Conservation (phyloP, 2,113 vertebrate genomes). For the Colaptes auratus region DNA sequence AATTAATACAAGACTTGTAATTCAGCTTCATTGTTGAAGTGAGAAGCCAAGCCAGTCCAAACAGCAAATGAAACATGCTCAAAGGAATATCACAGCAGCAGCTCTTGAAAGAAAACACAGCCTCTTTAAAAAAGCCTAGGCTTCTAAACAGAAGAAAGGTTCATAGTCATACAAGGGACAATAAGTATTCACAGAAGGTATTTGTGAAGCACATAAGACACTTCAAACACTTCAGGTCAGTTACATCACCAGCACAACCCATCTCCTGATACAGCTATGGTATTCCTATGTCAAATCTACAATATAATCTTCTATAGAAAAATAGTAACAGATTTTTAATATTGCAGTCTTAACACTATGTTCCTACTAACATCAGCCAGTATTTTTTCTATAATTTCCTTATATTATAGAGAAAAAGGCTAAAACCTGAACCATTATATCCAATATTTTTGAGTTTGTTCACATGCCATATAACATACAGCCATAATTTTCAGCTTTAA, state of each 20-base stretch:
- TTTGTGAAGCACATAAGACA: not conserved
- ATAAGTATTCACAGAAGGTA: not conserved
- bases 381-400: not conserved
- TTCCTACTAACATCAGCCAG: not conserved
- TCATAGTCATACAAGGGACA: not conserved
- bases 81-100: slow-evolving; percentile 15
- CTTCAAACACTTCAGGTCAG: not conserved
- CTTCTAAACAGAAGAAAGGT: slow-evolving; percentile 1
- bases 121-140: not conserved
- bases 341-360: not conserved
- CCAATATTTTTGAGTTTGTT: not conserved
- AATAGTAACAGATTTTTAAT: not conserved
- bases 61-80: slow-evolving; percentile 47
- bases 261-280: not conserved
- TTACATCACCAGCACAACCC: not conserved
- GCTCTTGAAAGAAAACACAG: slow-evolving; percentile 38
- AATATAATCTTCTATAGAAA: not conserved
- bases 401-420: not conserved
- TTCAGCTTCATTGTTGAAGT: slow-evolving; percentile 27
- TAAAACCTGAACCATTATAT: not conserved
- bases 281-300: not conserved
- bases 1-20: slow-evolving; percentile 50
- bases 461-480: not conserved
- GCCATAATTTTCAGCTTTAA: not conserved
- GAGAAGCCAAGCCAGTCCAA: slow-evolving; percentile 55